phyloP scores from a whole-genome alignment of 2,113 vertebrate genomes.

The Hypomesus transpacificus region DNA sequence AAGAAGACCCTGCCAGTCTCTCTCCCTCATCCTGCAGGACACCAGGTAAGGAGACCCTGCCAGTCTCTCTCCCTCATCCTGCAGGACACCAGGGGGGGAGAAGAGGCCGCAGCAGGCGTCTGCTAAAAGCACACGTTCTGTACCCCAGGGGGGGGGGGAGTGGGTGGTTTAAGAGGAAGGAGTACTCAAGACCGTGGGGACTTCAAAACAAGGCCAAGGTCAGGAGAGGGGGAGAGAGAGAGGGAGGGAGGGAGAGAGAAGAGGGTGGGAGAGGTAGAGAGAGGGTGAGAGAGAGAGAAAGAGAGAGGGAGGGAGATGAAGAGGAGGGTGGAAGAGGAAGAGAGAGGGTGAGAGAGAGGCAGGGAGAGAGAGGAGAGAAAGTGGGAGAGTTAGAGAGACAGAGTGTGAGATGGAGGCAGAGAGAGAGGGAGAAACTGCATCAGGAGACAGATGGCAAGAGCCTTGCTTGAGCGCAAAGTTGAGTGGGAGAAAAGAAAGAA shows the following conservation, averaged over 20 bases:
- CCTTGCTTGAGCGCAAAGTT: too few relatives aligned
- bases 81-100: background rate
- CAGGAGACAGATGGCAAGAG: too few relatives aligned
- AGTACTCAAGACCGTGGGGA: conserved; percentile 6
- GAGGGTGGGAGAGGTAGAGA: conserved; percentile 1
- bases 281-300: conserved; percentile 6
- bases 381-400: conserved; percentile 2
- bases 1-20: too few relatives aligned
- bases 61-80: background rate
- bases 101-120: background rate
- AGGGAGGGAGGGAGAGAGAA: background rate
- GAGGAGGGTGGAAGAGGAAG: background rate
- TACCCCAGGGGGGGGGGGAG: background rate
- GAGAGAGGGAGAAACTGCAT: background rate
- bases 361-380: conserved; percentile 18
- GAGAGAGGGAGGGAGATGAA: background rate
- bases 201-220: conserved; percentile 32
- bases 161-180: conserved; percentile 20
- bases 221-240: conserved; percentile 22
- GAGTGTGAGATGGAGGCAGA: conserved; percentile 21
- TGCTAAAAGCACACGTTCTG: background rate
- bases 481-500: too few relatives aligned
- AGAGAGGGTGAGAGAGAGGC: background rate
- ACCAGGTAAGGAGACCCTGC: too few relatives aligned
- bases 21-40: background rate